Conservation (phyloP, 2,113 vertebrate species). For the Microcebus ravelobensis region DNA sequence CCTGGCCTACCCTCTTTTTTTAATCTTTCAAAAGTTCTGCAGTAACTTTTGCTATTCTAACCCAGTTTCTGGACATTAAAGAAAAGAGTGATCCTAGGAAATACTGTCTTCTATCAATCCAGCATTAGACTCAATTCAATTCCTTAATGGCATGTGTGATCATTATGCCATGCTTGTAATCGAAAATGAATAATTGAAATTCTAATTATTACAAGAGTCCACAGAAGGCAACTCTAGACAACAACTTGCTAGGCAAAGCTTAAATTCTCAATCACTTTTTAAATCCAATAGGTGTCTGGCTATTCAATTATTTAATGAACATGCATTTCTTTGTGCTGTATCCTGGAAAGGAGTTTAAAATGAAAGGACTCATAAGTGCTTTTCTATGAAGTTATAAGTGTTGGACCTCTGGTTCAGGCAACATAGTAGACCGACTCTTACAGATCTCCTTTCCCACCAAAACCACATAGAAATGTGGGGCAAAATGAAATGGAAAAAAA, state of each 20-base stretch:
- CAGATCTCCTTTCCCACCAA: neutral
- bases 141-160: slow-evolving; percentile 86
- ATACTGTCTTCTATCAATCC: slow-evolving; percentile 75
- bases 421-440: neutral
- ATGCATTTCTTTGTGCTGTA: neutral
- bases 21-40: slow-evolving; percentile 5
- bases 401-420: neutral
- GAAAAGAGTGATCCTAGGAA: slow-evolving; percentile 70
- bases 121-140: slow-evolving; percentile 85
- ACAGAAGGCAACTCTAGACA: slow-evolving; percentile 77
- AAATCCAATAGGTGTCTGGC: slow-evolving; percentile 70
- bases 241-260: slow-evolving; percentile 79
- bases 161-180: slow-evolving; percentile 85
- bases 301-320: slow-evolving; percentile 69
- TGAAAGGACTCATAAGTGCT: neutral
- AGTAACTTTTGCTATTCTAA: neutral
- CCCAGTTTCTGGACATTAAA: slow-evolving; percentile 60
- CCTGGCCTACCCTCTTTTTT: too few species aligned
- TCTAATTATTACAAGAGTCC: slow-evolving; percentile 85
- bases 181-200: slow-evolving; percentile 89
- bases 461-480: neutral
- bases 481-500: neutral
- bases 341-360: slow-evolving; percentile 31
- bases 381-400: neutral
- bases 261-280: slow-evolving; percentile 78